Evolutionary conservation across 2,113 vertebrate species (phyloP), one percentile per base, ranked within the genome.

Genomic region (Lontra canadensis): DNA sequence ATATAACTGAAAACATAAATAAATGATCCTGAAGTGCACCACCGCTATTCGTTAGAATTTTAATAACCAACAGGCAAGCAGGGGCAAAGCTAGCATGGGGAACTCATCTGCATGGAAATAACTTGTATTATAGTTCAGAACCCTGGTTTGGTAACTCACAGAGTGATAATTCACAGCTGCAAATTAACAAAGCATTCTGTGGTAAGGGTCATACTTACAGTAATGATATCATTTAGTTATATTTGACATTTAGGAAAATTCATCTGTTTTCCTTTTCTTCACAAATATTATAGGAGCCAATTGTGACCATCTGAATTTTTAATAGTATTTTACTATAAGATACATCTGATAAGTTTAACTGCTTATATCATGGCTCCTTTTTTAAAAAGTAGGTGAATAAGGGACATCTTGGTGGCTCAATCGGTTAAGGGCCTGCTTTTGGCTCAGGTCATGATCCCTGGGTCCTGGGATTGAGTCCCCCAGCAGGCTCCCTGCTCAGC

Each of bases 241-340:
- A 91, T 63, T 84, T 95, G 61, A 91, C 36, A 96, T 96, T 96
- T 96, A 88, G 17, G 34, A n/a, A 76, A 96, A 57, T n/a, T 10
- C 39, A 47, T 39, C 63, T 82, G 44, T 90, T 96, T 90, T 88
- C 44, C 1, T 80, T 93, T 79, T 85, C 44, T 89, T 42, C 4
- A 18, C 81, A 71, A 84, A 90, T 90, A 93, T 31, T 71, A 85
- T 10, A 88, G 25, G 36, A 93, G 26, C 8, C 25, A 88, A 94
- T 14, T 59, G 36, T 90, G 67, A 94, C 11, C 52, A 76, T 39
- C 29, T 80, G 44, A 80, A 84, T 90, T 97, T 98, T 90, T 95
- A 83, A 82, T 71, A 89, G 92, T 42, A 87, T 3, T 69, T 95
- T 69, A 59, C 15, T 78, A 82, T 0, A 94, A 94, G 88, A 92